Conservation (phyloP, 2,888 invertebrate species). For the Andrena chrysosceles region DNA sequence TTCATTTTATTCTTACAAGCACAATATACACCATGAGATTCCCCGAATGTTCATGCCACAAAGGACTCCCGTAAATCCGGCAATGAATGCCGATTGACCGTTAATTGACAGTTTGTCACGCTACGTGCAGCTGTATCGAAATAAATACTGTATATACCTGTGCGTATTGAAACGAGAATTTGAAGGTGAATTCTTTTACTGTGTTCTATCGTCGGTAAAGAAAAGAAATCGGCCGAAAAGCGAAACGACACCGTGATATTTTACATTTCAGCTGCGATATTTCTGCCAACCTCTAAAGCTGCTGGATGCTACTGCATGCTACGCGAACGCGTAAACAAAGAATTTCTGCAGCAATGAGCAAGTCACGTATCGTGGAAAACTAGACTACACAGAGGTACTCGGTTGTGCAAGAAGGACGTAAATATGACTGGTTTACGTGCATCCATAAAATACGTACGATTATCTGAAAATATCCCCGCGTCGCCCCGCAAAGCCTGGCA, state of each 20-base stretch:
- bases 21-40: conserved; percentile 9
- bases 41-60: not conserved
- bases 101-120: conserved; percentile 61
- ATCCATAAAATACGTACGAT: conserved; percentile 68
- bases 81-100: conserved; percentile 27
- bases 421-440: conserved; percentile 19
- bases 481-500: conserved; percentile 67
- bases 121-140: conserved; percentile 13
- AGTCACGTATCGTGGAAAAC: conserved; percentile 8
- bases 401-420: conserved; percentile 11
- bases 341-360: conserved; percentile 8
- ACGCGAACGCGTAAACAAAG: conserved; percentile 57
- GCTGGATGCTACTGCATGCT: conserved; percentile 12
- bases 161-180: not conserved
- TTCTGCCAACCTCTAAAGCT: conserved; percentile 60
- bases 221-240: not conserved
- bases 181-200: not conserved
- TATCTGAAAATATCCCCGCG: conserved; percentile 71
- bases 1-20: conserved; percentile 25
- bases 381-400: not conserved
- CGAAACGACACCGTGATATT: conserved; percentile 1
- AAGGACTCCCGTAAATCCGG: not conserved
- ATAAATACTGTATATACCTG: not conserved
- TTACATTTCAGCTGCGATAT: conserved; percentile 23
- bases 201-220: not conserved